Evolutionary conservation across 1,140 invertebrate genomes (phyloP).

Genomic region (Andrena cerasifolii): DNA sequence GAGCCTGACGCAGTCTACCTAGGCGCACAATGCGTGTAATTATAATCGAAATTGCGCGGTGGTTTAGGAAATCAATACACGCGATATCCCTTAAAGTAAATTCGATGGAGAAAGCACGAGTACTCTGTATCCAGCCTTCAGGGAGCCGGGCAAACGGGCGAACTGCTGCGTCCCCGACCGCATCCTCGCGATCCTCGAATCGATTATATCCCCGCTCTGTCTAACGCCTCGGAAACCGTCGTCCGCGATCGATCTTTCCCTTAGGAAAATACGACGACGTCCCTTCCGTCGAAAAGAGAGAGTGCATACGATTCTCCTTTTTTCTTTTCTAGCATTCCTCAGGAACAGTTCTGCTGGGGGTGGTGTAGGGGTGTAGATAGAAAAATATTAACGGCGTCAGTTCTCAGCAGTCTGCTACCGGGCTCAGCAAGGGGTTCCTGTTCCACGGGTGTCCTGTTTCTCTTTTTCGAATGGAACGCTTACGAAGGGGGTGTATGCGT

Average conservation of each 20-base stretch:
- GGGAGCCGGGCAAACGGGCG: neutral
- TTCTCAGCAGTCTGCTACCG: neutral
- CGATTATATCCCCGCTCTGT: neutral
- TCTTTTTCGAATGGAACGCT: slow-evolving; percentile 9
- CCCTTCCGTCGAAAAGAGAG: neutral
- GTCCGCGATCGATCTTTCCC: neutral
- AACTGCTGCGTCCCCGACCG: too few relatives aligned
- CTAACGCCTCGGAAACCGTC: neutral
- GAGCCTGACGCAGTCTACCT: neutral
- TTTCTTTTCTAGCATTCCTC: neutral
- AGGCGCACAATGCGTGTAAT: neutral
- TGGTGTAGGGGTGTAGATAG: neutral
- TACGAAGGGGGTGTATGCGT: neutral
- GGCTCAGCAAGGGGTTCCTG: neutral
- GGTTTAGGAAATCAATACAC: neutral
- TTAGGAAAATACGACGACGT: slow-evolving; percentile 2
- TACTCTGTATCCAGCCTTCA: slow-evolving; percentile 35
- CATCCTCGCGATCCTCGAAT: neutral
- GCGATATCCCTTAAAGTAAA: neutral
- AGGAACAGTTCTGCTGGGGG: neutral
- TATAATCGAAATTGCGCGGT: neutral
- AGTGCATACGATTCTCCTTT: neutral
- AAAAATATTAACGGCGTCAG: slow-evolving; percentile 19
- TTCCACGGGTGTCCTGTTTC: neutral
- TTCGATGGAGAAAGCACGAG: slow-evolving; percentile 35